Conservation (phyloP, 2,113 vertebrate genomes). For the Lontra canadensis region DNA sequence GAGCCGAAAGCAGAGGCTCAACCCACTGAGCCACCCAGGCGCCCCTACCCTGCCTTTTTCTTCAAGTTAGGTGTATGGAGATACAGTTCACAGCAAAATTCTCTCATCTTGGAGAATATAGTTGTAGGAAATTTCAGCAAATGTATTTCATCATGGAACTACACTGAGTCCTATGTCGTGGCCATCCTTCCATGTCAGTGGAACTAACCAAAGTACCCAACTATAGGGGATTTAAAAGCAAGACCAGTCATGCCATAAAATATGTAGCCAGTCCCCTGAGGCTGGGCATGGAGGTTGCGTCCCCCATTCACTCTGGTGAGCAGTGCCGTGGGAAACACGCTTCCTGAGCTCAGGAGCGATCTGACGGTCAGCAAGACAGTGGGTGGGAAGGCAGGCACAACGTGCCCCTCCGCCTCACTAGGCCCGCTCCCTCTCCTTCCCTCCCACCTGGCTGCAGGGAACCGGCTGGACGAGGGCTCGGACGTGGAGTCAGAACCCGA, state of each 20-base stretch:
- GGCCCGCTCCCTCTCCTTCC: fast-evolving
- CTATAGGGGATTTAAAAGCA: not conserved
- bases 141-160: not conserved
- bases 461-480: constrained; percentile 95
- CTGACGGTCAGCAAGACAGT: fast-evolving
- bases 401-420: not conserved
- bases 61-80: not conserved
- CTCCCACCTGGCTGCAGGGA: constrained; percentile 84
- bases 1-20: no score
- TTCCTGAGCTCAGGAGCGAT: not conserved
- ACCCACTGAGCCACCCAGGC: no score
- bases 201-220: not conserved
- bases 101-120: not conserved
- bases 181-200: not conserved
- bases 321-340: fast-evolving
- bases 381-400: not conserved
- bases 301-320: not conserved
- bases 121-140: not conserved
- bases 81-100: fast-evolving
- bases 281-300: not conserved
- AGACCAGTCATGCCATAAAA: not conserved
- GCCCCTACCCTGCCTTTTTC: not conserved
- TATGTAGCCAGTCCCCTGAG: not conserved
- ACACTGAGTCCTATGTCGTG: not conserved
- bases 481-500: constrained; percentile 98